phyloP scores from a whole-genome alignment of 2,113 vertebrate genomes.

The Willisornis vidua region DNA sequence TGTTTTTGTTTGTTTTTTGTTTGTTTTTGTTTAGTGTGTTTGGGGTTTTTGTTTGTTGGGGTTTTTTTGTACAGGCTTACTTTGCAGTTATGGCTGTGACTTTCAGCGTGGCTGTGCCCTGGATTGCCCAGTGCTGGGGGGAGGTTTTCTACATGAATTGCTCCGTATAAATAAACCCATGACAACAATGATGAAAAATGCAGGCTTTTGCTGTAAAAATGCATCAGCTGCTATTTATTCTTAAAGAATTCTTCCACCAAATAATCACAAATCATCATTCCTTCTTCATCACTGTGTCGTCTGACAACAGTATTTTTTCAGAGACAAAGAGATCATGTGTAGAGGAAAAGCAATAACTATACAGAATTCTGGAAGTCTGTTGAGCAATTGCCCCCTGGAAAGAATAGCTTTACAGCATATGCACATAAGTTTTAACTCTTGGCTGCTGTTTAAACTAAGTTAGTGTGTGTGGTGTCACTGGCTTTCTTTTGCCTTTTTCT shows the following conservation, averaged over 20 bases:
- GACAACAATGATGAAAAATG: conserved; percentile 55
- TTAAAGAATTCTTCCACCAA: conserved; percentile 25
- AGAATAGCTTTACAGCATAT: background rate
- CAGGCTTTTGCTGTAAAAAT: conserved; percentile 52
- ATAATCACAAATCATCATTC: conserved; percentile 25
- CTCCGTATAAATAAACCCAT: conserved; percentile 52
- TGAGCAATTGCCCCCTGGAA: conserved; percentile 18
- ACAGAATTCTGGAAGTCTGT: conserved; percentile 12
- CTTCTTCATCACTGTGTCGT: background rate
- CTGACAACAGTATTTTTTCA: conserved; percentile 9
- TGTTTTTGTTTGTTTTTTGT: background rate
- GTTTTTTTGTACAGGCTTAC: background rate
- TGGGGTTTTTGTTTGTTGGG: background rate
- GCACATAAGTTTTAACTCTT: conserved; percentile 21
- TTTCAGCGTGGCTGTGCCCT: background rate
- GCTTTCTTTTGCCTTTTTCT: background rate
- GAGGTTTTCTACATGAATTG: conserved; percentile 63
- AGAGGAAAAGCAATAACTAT: background rate
- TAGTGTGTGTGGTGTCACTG: background rate
- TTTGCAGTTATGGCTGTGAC: conserved; percentile 30
- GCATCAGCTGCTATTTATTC: conserved; percentile 40
- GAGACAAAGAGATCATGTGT: background rate
- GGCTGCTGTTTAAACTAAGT: background rate
- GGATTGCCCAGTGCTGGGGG: conserved; percentile 47
- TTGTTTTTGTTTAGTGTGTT: background rate